Evolutionary conservation across 1,140 invertebrate species (phyloP).

Genomic region (Onthophagus taurus): DNA sequence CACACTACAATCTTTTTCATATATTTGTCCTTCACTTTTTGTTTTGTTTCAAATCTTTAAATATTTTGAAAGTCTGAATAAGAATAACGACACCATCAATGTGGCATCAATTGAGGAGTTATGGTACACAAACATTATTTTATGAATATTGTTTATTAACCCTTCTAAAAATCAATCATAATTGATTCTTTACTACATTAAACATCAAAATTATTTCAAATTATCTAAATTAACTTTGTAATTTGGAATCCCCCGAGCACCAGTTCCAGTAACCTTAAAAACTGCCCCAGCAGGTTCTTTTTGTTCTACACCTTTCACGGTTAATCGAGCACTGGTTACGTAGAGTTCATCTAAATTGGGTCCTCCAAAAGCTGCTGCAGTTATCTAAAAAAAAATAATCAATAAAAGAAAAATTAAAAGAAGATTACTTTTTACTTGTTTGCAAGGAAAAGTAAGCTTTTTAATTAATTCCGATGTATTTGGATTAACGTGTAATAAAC

Average conservation of each 20-base stretch:
- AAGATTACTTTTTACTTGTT: conserved; percentile 12
- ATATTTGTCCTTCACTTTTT: too few species aligned
- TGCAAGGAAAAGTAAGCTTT: conserved; percentile 11
- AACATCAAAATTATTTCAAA: conserved; percentile 11
- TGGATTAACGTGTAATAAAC: conserved; percentile 29
- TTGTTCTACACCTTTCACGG: conserved; percentile 40
- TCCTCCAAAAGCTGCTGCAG: conserved; percentile 71
- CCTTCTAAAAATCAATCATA: too few species aligned
- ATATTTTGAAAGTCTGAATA: too few species aligned
- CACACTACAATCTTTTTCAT: too few species aligned
- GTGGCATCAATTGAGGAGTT: too few species aligned
- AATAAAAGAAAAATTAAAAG: conserved; percentile 8
- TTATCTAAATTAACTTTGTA: conserved; percentile 14
- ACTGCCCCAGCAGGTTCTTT: conserved; percentile 56
- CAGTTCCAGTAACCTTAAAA: conserved; percentile 57
- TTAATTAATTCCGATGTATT: conserved; percentile 24
- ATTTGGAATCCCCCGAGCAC: conserved; percentile 42
- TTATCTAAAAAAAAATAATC: conserved; percentile 36
- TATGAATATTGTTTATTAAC: too few species aligned
- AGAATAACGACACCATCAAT: too few species aligned
- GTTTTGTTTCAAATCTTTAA: too few species aligned
- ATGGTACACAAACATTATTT: too few species aligned
- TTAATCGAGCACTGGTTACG: conserved; percentile 55
- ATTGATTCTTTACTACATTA: too few species aligned
- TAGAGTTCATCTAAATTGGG: conserved; percentile 59